These are phyloP conservation scores for Rutilus rutilus DNA, from an alignment of 2,113 vertebrate species.

Conservation along the genomic window DNA sequence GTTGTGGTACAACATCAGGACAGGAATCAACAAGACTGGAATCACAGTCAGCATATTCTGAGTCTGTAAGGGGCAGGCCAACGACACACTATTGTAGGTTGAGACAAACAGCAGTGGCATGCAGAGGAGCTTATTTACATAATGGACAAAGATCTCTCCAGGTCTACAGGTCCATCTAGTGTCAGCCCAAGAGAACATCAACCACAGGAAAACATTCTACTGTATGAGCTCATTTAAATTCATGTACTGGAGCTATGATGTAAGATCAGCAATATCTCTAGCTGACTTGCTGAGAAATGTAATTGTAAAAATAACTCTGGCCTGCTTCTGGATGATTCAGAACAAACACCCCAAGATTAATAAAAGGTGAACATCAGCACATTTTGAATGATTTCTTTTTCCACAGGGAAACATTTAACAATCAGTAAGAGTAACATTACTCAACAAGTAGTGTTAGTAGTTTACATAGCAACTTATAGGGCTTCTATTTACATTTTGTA, in stretches of 20 bases:
- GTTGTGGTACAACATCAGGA: constrained; percentile 21
- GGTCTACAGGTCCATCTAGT: constrained; percentile 51
- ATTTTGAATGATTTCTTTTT: background rate
- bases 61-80: background rate
- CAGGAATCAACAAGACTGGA: constrained; percentile 11
- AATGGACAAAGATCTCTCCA: constrained; percentile 41
- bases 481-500: background rate
- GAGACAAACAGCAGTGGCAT: constrained; percentile 51
- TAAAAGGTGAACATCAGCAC: background rate
- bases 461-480: background rate
- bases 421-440: background rate
- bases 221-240: constrained; percentile 12
- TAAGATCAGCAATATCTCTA: background rate
- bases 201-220: background rate
- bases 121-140: constrained; percentile 54
- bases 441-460: background rate
- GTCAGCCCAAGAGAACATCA: constrained; percentile 27
- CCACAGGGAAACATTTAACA: background rate
- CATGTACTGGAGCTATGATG: background rate
- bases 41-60: background rate
- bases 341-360: background rate
- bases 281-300: background rate
- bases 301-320: constrained; percentile 5
- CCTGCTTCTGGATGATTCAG: background rate
- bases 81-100: constrained; percentile 40